Base-by-base conservation (phyloP, 2,797 vertebrate genomes). In the Babyrousa celebensis region DNA sequence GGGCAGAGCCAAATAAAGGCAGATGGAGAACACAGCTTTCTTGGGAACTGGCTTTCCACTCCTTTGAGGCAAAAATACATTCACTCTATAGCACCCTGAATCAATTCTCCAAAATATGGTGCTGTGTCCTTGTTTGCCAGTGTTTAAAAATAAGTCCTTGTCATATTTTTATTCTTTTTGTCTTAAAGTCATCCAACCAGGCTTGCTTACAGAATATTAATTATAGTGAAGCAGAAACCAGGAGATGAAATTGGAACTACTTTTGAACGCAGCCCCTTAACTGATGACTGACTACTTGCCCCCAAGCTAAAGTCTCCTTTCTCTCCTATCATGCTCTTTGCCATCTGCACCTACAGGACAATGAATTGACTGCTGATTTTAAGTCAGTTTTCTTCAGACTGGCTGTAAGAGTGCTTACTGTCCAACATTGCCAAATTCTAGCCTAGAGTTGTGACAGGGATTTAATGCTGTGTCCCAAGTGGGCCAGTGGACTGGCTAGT, bases 61-160 rank as follows among this genome's bases (percentile, higher is more conserved):
- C 40, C 77, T 94, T 65, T 84, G 70, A 95, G 78, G 94, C 74
- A 96, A 95, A 95, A 97, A 94, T 87, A 74, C 74, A 85, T 89
- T 93, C 84, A 96, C 84, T 96, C 43, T 88, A 82, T 83, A 94
- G 77, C 70, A 94, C 56, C 92, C 95, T 78, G 40, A 97, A 96
- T 97, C 86, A 87, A 78, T 93, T 92, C 62, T 97, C 86, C 89
- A 95, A 96, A 95, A 92, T 86, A 95, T 43, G 77, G 89, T 83
- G n/a, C 54, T 60, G 43, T 92, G 84, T 60, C 77, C 68, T 96
- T 97, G 83, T 96, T 96, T 96, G 40, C 86, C 63, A 93, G 91
- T 72, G 16, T 91, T 91, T 97, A 95, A 97, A 98, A 97, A 89
- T 97, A 97, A 94, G 48, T 78, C 72, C 27, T 74, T 93, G 75